Percentiles rank a stretch among this genome's conserved stretches.
phyloP scores from a whole-genome alignment of 2,888 invertebrate species.

The Brachynemurus nebulosus region DNA sequence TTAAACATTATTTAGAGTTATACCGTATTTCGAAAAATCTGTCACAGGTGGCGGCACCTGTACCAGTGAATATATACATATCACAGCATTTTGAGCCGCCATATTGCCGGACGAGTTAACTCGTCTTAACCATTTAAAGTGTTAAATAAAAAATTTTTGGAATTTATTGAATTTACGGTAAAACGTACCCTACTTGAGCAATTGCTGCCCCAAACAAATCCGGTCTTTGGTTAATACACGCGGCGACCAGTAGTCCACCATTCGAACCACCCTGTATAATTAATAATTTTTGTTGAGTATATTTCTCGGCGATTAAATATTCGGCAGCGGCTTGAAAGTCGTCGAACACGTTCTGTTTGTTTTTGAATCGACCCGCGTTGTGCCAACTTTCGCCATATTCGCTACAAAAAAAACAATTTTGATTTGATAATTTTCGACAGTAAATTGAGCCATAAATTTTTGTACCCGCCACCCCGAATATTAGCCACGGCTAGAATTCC shows the following conservation, averaged over 20 bases:
- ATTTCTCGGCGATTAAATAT: conserved; percentile 67
- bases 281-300: conserved; percentile 59
- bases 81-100: no score
- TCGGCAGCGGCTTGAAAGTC: conserved; percentile 91
- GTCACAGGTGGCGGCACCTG: no score
- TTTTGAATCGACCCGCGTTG: conserved; percentile 74
- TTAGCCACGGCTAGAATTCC: conserved; percentile 88
- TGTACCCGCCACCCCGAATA: conserved; percentile 89
- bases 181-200: conserved; percentile 79
- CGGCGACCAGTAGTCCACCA: conserved; percentile 91
- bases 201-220: conserved; percentile 88
- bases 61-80: no score
- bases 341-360: conserved; percentile 95
- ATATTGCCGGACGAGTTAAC: no score
- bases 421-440: background rate
- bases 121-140: no score
- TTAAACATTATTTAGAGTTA: no score
- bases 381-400: conserved; percentile 99
- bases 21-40: no score
- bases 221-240: conserved; percentile 89
- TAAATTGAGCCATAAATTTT: conserved; percentile 9
- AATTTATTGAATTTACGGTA: no score
- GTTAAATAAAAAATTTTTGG: no score
- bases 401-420: conserved; percentile 32
- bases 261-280: conserved; percentile 93